Evolutionary conservation across 2,113 vertebrate genomes (phyloP).

Genomic region (Clarias batrachus): DNA sequence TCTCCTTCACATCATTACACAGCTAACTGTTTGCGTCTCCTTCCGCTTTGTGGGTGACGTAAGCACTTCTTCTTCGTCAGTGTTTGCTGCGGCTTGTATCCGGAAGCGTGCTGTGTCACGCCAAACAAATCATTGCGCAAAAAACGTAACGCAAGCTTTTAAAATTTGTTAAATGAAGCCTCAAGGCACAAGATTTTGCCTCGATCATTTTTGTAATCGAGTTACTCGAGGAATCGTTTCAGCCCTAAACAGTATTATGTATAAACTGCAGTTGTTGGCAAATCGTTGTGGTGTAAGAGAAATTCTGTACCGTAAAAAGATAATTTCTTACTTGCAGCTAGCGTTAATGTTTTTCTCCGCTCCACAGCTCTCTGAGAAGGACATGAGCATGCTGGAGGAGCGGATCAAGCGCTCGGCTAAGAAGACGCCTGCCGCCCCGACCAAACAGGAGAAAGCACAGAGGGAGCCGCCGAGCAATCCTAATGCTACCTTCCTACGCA

Average conservation of each 20-base stretch:
- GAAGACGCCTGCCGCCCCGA: constrained; percentile 75
- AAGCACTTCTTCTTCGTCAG: too few relatives aligned
- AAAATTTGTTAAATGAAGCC: too few relatives aligned
- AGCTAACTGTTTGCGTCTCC: too few relatives aligned
- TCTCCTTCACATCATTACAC: too few relatives aligned
- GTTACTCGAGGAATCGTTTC: too few relatives aligned
- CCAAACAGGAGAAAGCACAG: constrained; percentile 81
- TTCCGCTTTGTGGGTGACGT: too few relatives aligned
- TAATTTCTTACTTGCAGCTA: not conserved
- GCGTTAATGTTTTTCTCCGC: not conserved
- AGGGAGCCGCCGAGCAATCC: constrained; percentile 75
- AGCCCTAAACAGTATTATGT: not conserved
- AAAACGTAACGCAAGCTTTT: too few relatives aligned
- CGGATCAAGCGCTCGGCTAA: constrained; percentile 95
- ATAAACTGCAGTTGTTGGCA: not conserved
- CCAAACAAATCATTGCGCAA: too few relatives aligned
- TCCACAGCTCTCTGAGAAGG: constrained; percentile 91
- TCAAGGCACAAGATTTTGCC: too few relatives aligned
- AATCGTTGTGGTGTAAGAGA: not conserved
- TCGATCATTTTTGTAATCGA: too few relatives aligned
- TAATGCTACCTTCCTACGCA: constrained; percentile 80
- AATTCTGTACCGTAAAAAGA: not conserved
- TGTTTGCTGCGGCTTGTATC: too few relatives aligned
- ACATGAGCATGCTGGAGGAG: constrained; percentile 99
- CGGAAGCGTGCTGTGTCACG: too few relatives aligned